These are phyloP conservation scores for Sebastes nivosus DNA, from an alignment of 2,797 vertebrate genomes.

Conservation along the genomic window DNA sequence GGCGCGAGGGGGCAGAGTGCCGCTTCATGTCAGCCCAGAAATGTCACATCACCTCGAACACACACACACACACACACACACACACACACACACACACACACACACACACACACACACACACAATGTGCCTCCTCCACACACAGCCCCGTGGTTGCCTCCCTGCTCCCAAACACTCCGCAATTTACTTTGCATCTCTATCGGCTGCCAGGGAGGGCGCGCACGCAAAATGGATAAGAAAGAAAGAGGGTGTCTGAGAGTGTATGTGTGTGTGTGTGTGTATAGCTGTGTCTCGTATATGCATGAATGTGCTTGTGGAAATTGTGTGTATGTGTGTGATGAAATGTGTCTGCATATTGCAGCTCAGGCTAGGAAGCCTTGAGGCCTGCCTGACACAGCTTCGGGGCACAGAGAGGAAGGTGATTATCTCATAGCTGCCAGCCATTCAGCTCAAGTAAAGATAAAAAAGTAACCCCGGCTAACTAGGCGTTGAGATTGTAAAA, in stretches of 20 bases:
- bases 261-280: neutral
- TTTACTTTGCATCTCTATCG: slow-evolving; percentile 60
- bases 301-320: slow-evolving; percentile 48
- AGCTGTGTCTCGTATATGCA: neutral
- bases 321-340: slow-evolving; percentile 44
- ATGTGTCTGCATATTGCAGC: slow-evolving; percentile 61
- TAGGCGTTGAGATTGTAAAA: slow-evolving; percentile 50
- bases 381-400: slow-evolving; percentile 77
- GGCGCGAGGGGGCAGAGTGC: slow-evolving; percentile 77
- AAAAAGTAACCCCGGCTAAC: slow-evolving; percentile 65
- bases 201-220: slow-evolving; percentile 32
- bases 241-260: slow-evolving; percentile 1
- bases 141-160: slow-evolving; percentile 29
- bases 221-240: slow-evolving; percentile 34
- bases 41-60: slow-evolving; percentile 73
- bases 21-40: slow-evolving; percentile 80
- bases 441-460: slow-evolving; percentile 75
- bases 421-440: slow-evolving; percentile 85
- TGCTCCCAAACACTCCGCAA: slow-evolving; percentile 45
- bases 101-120: slow-evolving; percentile 31
- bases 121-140: slow-evolving; percentile 2
- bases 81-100: slow-evolving; percentile 23
- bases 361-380: slow-evolving; percentile 69
- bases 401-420: slow-evolving; percentile 81
- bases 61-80: slow-evolving; percentile 22